Evolutionary conservation across 2,888 invertebrate genomes (phyloP).

Genomic region (Drosophila mettleri): DNA sequence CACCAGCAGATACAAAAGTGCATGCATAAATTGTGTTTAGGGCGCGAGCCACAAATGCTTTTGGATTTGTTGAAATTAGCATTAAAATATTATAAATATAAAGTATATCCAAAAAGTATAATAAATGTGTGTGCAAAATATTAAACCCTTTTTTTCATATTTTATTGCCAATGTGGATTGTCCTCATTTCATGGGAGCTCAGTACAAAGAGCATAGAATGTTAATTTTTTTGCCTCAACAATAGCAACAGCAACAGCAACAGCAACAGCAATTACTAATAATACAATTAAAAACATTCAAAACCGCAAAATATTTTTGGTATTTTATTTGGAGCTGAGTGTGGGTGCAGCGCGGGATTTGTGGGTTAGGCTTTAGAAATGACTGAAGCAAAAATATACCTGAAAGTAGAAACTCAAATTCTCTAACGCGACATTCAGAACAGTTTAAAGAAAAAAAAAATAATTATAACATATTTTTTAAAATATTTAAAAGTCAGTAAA

Average conservation of each 20-base stretch:
- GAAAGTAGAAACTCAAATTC: slow-evolving; percentile 27
- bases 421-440: slow-evolving; percentile 44
- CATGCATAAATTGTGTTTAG: slow-evolving; percentile 46
- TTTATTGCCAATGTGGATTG: slow-evolving; percentile 23
- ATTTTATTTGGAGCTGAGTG: slow-evolving; percentile 5
- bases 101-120: slow-evolving; percentile 22
- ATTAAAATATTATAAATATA: slow-evolving; percentile 81
- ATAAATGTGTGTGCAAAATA: slow-evolving; percentile 79
- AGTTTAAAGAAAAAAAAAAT: no score
- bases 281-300: slow-evolving; percentile 72
- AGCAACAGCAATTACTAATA: slow-evolving; percentile 40
- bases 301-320: slow-evolving; percentile 70
- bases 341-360: neutral
- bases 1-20: slow-evolving; percentile 69
- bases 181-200: slow-evolving; percentile 35
- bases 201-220: slow-evolving; percentile 66
- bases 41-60: slow-evolving; percentile 36
- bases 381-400: slow-evolving; percentile 39
- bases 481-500: no score
- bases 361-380: slow-evolving; percentile 20
- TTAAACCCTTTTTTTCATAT: slow-evolving; percentile 47
- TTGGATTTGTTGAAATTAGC: slow-evolving; percentile 79
- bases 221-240: slow-evolving; percentile 54
- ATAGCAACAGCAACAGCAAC: slow-evolving; percentile 33
- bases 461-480: no score